These are phyloP conservation scores for Parauchenoglanis punctatus DNA, from an alignment of 2,797 vertebrate species.

Conservation along the genomic window DNA sequence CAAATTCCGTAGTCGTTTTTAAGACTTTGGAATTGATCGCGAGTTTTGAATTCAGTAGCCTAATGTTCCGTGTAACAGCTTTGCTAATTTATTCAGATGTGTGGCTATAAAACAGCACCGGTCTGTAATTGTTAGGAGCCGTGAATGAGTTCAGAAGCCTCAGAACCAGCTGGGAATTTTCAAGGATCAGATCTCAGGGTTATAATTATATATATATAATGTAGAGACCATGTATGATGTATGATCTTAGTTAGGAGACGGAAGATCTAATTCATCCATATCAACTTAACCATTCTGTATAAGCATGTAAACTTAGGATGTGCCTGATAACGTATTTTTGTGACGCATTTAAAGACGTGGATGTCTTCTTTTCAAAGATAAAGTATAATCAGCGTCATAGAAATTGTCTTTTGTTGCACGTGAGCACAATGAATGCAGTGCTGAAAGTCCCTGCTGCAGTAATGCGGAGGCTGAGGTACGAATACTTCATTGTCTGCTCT, in stretches of 20 bases:
- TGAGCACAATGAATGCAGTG: slow-evolving; percentile 14
- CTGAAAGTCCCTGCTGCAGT: slow-evolving; percentile 24
- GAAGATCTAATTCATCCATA: background rate
- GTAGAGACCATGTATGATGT: background rate
- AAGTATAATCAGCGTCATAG: background rate
- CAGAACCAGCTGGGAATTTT: background rate
- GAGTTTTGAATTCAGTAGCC: background rate
- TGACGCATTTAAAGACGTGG: background rate
- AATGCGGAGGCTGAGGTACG: slow-evolving; percentile 27
- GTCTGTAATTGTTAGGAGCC: background rate
- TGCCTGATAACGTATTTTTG: background rate
- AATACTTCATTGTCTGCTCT: slow-evolving; percentile 34
- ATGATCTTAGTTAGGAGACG: background rate
- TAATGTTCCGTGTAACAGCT: slow-evolving; percentile 9
- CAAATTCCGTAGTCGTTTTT: background rate
- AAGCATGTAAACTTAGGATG: background rate
- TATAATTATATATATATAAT: slow-evolving; percentile 6
- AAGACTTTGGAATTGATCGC: background rate
- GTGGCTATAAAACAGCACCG: background rate
- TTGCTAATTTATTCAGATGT: slow-evolving; percentile 19
- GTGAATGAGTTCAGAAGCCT: background rate
- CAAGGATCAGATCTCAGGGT: background rate
- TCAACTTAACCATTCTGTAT: background rate
- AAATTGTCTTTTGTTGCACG: background rate
- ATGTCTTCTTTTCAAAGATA: background rate